phyloP scores from a whole-genome alignment of 2,113 vertebrate species.

The Amblyopsis rosae region DNA sequence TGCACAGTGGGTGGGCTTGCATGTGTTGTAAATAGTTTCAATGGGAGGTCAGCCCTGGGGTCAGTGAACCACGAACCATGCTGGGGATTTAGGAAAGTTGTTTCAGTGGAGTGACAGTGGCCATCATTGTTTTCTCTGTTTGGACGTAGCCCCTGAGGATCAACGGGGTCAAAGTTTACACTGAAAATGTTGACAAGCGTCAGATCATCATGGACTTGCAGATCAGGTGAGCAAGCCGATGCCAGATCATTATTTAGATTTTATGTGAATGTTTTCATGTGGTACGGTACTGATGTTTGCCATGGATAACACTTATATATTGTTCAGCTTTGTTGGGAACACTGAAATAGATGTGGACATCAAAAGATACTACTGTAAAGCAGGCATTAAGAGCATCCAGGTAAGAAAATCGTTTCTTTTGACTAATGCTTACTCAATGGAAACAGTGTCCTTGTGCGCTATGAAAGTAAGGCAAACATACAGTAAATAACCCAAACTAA shows the following conservation, averaged over 20 bases:
- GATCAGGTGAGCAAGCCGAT: constrained; percentile 82
- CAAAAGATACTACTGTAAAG: constrained; percentile 96
- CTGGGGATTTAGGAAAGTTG: background rate
- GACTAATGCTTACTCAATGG: background rate
- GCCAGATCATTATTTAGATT: background rate
- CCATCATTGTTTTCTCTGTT: constrained; percentile 48
- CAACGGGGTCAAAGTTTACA: constrained; percentile 96
- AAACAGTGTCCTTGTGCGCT: background rate
- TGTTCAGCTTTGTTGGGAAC: constrained; percentile 91
- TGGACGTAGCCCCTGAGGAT: constrained; percentile 87
- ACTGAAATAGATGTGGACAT: constrained; percentile 95
- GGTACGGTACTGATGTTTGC: too few relatives aligned
- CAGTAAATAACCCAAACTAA: too few relatives aligned
- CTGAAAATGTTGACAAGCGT: constrained; percentile 95
- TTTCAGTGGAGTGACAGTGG: constrained; percentile 2
- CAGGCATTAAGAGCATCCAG: constrained; percentile 97
- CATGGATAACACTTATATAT: constrained; percentile 19
- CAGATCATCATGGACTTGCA: constrained; percentile 98
- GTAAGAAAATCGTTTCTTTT: constrained; percentile 63
- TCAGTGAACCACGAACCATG: too few relatives aligned
- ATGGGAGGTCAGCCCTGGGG: constrained; percentile 1
- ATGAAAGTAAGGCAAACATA: too few relatives aligned
- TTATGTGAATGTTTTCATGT: too few relatives aligned
- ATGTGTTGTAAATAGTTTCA: background rate
- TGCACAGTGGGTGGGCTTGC: constrained; percentile 2